Percentiles rank a stretch among this genome's conserved stretches.
Conservation (phyloP, 2,797 vertebrate species). For the Hirundo rustica region DNA sequence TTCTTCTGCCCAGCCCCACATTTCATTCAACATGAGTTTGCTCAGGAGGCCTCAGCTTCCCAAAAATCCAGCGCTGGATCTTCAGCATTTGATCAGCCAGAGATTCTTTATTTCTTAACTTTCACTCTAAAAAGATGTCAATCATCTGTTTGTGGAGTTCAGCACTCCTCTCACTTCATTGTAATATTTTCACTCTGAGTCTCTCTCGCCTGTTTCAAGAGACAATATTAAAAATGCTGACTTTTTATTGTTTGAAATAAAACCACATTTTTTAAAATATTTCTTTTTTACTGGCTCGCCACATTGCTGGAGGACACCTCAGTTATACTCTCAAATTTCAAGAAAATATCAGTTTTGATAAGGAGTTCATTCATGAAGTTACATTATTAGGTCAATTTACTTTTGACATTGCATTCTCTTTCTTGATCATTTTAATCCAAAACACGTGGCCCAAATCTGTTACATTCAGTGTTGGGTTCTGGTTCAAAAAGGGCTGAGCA, state of each 20-base stretch:
- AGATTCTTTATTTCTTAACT: neutral
- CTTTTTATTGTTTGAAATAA: constrained; percentile 17
- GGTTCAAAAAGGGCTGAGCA: neutral
- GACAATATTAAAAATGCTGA: neutral
- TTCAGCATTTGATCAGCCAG: neutral
- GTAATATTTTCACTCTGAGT: neutral
- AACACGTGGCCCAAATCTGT: neutral
- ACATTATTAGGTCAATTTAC: neutral
- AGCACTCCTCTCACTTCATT: neutral
- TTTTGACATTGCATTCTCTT: neutral
- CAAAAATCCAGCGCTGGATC: neutral
- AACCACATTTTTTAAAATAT: neutral
- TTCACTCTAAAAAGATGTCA: neutral
- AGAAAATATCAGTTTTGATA: neutral
- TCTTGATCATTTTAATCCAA: constrained; percentile 18
- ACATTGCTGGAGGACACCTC: neutral
- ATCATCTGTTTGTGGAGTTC: neutral
- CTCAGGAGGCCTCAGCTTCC: neutral
- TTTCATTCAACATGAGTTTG: neutral
- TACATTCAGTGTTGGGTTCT: neutral
- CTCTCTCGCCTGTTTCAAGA: neutral
- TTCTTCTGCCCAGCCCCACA: neutral
- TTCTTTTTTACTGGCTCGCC: neutral
- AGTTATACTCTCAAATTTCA: neutral
- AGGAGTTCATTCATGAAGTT: neutral